phyloP scores from a whole-genome alignment of 2,113 vertebrate genomes.

The Tupaia chinensis region DNA sequence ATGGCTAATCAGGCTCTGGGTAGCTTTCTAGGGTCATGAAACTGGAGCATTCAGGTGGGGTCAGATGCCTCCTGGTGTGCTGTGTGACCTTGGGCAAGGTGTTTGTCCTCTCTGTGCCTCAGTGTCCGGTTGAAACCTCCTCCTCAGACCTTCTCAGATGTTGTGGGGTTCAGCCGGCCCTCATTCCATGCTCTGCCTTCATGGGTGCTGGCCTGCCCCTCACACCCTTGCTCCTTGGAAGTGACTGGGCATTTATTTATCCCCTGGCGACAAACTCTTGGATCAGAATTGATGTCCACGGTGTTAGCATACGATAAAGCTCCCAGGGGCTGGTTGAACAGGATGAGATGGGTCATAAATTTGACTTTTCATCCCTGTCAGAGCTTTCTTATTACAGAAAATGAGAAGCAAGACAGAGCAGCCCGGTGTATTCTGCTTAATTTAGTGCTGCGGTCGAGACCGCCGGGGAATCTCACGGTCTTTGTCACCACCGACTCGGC shows the following conservation, averaged over 20 bases:
- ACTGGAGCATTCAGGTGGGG: not conserved
- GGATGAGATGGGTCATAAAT: constrained; percentile 68
- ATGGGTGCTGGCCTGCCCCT: constrained; percentile 66
- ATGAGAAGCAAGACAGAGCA: not conserved
- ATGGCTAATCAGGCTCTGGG: not conserved
- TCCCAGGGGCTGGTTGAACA: constrained; percentile 75
- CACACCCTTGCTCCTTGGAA: constrained; percentile 73
- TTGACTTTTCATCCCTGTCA: constrained; percentile 57
- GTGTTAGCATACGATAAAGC: constrained; percentile 74
- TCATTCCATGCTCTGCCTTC: constrained; percentile 11
- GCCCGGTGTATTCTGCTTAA: not conserved
- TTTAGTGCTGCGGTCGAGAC: constrained; percentile 30
- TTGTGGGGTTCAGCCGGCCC: constrained; percentile 18
- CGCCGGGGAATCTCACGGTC: not conserved
- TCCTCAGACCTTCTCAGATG: constrained; percentile 56
- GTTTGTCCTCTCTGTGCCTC: not conserved
- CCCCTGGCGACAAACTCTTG: constrained; percentile 69
- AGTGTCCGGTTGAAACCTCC: not conserved
- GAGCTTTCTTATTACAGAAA: constrained; percentile 70
- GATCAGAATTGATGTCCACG: constrained; percentile 80
- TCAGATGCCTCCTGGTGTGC: accelerated
- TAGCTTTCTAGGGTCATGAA: not conserved
- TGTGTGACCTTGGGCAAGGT: not conserved
- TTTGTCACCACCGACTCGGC: not conserved
- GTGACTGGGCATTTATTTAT: constrained; percentile 80